Base-by-base conservation (phyloP, 1,140 invertebrate species). In the Ceratina calcarata region DNA sequence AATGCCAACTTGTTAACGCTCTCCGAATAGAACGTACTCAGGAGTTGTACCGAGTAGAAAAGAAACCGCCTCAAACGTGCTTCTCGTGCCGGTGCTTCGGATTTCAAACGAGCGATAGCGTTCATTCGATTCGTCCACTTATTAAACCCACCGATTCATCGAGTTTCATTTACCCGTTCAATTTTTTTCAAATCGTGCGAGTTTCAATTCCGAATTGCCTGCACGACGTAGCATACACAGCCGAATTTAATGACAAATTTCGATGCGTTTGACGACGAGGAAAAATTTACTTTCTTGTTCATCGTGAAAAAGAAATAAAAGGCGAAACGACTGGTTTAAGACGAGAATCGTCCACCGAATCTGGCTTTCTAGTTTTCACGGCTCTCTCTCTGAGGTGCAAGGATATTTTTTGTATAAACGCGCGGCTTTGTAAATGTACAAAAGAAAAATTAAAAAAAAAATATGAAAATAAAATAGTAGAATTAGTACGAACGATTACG, bases 361-460 rank as follows among this genome's bases (percentile, higher is more conserved):
- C 62, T 58, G 84, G 83, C 76, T 85, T 73, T 69, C 70, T 71
- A 77, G 83, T 86, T 86, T 84, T 86, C 76, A 66, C 70, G 60
- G 37, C 49, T 53, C 37, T 73, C 64, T 20, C 32, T 45, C 2
- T 45, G 58, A 62, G 22, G n/a, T 15, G 37, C 12, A 45, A 45
- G 37, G 6, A 45, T 45, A 45, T 45, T 45, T 45, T 45, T 45
- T 45, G 37, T 45, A 7, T 8, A 45, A 45, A 45, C 2, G 10
- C 37, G 37, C 3, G 37, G 37, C 37, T 45, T 77, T 77, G 79
- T 83, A 78, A 74, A 81, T 78, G 69, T 84, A 78, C 77, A 75
- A 83, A 82, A 51, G 61, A 51, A 49, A 77, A 55, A 37, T 4
- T 13, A 55, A 66, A 45, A 65, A 32, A n/a, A 45, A 49, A 45